phyloP scores from a whole-genome alignment of 2,797 vertebrate species.

The Nyctibius grandis region DNA sequence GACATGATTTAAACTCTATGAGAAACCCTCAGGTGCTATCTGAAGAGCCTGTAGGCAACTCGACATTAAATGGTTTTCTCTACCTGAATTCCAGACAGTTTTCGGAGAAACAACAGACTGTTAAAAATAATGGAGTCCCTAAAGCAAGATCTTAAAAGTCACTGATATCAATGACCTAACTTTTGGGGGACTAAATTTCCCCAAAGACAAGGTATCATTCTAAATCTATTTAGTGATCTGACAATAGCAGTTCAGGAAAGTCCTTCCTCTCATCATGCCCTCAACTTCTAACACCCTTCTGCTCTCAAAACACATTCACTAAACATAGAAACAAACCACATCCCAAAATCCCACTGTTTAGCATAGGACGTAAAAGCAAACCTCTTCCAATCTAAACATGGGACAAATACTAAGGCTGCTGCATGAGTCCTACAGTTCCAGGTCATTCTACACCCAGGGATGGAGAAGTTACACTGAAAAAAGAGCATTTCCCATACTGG shows the following conservation, averaged over 20 bases:
- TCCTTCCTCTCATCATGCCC: background rate
- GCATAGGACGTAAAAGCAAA: background rate
- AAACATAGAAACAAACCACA: background rate
- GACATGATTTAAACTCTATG: accelerated
- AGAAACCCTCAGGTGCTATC: background rate
- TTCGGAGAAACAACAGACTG: background rate
- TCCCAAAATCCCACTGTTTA: accelerated
- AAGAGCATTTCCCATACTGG: background rate
- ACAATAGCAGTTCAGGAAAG: background rate
- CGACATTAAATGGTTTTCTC: background rate
- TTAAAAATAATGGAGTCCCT: background rate
- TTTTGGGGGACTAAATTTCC: background rate
- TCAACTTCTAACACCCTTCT: background rate
- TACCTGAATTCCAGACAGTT: background rate
- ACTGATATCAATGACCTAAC: background rate
- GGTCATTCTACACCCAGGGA: background rate
- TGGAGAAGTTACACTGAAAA: background rate
- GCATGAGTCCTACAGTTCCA: background rate
- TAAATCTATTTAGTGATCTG: background rate
- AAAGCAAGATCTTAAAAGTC: background rate
- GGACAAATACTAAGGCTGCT: background rate
- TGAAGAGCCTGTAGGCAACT: background rate
- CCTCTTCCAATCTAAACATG: background rate
- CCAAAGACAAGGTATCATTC: background rate
- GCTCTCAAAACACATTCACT: background rate